A percentile compares a stretch with the other conserved stretches of the same genome.
These are phyloP conservation scores for Mastomys natalensis DNA, from an alignment of 2,113 vertebrate genomes.

Conservation along the genomic window DNA sequence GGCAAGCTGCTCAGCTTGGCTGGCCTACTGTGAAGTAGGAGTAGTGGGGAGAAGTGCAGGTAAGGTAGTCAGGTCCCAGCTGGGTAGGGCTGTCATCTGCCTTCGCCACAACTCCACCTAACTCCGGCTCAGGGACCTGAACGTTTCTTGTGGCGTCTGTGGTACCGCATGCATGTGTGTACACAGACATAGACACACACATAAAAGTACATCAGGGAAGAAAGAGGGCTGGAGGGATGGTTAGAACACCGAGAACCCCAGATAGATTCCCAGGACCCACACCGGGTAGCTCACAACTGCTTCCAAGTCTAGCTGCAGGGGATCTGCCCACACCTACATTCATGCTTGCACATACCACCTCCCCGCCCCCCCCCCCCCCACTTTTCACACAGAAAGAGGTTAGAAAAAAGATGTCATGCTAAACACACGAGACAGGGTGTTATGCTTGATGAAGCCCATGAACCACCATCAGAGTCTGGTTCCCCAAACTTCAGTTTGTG, in stretches of 20 bases:
- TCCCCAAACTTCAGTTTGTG: not conserved
- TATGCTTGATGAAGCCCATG: not conserved
- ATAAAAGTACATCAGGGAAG: not conserved
- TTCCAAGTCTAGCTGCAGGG: not conserved
- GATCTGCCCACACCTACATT: not conserved
- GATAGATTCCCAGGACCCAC: not conserved
- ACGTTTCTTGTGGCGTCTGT: not conserved
- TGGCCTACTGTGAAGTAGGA: not conserved
- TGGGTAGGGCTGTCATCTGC: no score
- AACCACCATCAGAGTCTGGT: not conserved
- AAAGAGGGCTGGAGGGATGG: not conserved
- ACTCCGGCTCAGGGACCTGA: not conserved
- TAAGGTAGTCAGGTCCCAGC: not conserved
- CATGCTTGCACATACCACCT: no score
- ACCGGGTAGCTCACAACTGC: not conserved
- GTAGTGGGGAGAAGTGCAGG: not conserved
- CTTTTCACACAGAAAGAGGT: not conserved
- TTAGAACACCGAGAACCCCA: not conserved
- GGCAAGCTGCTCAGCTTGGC: not conserved
- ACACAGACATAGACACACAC: not conserved
- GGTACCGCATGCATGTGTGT: not conserved
- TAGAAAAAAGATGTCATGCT: not conserved
- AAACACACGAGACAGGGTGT: not conserved
- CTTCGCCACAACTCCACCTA: no score
- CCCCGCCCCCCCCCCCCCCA: no score